phyloP scores from a whole-genome alignment of 1,140 invertebrate genomes.

The Heliconius melpomene region DNA sequence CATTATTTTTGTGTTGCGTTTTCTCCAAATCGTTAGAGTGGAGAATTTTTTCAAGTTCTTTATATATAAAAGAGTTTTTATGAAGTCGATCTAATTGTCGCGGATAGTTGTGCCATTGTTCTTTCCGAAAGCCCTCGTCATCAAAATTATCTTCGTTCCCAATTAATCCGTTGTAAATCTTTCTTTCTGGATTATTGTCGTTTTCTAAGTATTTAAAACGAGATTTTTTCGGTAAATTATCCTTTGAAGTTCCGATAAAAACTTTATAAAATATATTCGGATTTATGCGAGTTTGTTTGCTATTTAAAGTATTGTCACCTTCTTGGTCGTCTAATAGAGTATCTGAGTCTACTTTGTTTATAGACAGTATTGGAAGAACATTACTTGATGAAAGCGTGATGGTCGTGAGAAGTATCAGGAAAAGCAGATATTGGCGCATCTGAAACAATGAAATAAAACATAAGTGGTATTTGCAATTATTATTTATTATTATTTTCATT shows the following conservation, averaged over 20 bases:
- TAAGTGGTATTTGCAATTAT: background rate
- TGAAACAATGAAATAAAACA: slow-evolving; percentile 56
- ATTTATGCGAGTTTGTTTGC: slow-evolving; percentile 54
- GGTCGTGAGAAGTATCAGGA: slow-evolving; percentile 60
- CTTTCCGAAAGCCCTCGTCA: slow-evolving; percentile 63
- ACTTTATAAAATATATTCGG: slow-evolving; percentile 61
- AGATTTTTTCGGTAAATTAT: slow-evolving; percentile 39
- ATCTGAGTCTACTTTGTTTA: slow-evolving; percentile 56
- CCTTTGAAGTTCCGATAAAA: slow-evolving; percentile 46
- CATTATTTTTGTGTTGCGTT: slow-evolving; percentile 34
- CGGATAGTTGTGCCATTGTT: slow-evolving; percentile 75
- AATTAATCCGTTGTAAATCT: slow-evolving; percentile 42
- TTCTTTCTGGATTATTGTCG: slow-evolving; percentile 47
- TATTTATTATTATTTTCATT: background rate
- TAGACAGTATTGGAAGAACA: slow-evolving; percentile 65
- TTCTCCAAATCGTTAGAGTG: slow-evolving; percentile 32
- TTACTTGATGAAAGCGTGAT: slow-evolving; percentile 68
- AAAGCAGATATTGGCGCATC: slow-evolving; percentile 63
- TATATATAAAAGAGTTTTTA: slow-evolving; percentile 44
- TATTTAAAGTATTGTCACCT: slow-evolving; percentile 65
- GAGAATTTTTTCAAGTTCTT: slow-evolving; percentile 36
- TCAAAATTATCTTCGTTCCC: slow-evolving; percentile 57
- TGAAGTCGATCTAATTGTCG: slow-evolving; percentile 71
- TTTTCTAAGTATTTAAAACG: slow-evolving; percentile 38
- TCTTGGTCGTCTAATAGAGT: slow-evolving; percentile 52